Conservation (phyloP, 2,113 vertebrate genomes). For the Mugil cephalus region DNA sequence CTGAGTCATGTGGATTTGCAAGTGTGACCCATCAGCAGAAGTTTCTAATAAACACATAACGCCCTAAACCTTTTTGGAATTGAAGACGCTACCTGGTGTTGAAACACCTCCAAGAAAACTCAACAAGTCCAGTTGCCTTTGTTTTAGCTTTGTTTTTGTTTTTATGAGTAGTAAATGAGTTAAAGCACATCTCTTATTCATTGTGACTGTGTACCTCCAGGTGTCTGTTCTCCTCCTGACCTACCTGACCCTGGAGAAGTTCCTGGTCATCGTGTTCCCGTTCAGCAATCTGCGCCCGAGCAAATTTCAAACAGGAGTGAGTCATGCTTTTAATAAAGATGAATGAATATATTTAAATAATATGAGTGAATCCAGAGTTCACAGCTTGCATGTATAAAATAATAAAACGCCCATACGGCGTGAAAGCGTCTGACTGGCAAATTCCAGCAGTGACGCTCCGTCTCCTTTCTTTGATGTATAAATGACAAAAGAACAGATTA, state of each 20-base stretch:
- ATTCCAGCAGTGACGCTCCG: too few relatives aligned
- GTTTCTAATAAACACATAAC: too few relatives aligned
- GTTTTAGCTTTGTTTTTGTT: too few relatives aligned
- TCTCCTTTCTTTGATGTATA: neutral
- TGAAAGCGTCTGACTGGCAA: neutral
- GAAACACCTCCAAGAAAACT: too few relatives aligned
- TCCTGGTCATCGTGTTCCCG: conserved; percentile 88
- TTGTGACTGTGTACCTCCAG: conserved; percentile 31
- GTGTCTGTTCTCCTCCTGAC: conserved; percentile 87
- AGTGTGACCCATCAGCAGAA: too few relatives aligned
- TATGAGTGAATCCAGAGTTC: neutral
- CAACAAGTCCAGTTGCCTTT: too few relatives aligned
- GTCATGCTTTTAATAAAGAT: neutral
- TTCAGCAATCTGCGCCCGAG: conserved; percentile 86
- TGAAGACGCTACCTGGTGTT: too few relatives aligned
- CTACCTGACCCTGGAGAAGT: conserved; percentile 90
- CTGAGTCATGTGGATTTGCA: too few relatives aligned
- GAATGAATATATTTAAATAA: neutral
- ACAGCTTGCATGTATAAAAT: neutral
- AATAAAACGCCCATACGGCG: neutral
- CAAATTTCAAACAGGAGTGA: conserved; percentile 82
- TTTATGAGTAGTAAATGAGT: neutral
- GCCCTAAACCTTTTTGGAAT: too few relatives aligned
- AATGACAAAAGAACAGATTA: neutral
- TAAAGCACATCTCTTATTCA: conserved; percentile 4